Percentiles rank a stretch among this genome's conserved stretches.
Conservation (phyloP, 2,797 vertebrate species). For the Petrocephalus schoutedeni region DNA sequence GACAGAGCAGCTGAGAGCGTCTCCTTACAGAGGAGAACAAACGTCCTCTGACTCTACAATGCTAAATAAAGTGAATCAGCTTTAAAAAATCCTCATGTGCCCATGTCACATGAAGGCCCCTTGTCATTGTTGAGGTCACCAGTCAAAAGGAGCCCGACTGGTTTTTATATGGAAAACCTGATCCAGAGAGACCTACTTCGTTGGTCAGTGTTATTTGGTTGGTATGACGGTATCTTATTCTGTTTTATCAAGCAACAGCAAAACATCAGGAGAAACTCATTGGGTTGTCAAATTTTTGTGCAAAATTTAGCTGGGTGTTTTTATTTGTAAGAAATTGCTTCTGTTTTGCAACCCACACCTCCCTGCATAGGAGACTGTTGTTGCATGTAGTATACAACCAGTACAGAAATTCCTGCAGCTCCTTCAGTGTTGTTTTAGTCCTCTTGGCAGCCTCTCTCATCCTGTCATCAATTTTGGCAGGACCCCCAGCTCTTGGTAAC, state of each 20-base stretch:
- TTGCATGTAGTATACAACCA: too few relatives aligned
- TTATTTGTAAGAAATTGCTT: too few relatives aligned
- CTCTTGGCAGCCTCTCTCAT: too few relatives aligned
- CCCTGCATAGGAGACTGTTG: too few relatives aligned
- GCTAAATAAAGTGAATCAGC: background rate
- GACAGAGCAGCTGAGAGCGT: background rate
- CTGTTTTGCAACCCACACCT: too few relatives aligned
- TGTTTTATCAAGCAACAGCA: background rate
- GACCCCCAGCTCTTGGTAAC: too few relatives aligned
- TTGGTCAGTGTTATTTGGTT: background rate
- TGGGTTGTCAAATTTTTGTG: background rate
- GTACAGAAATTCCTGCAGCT: too few relatives aligned
- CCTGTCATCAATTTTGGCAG: too few relatives aligned
- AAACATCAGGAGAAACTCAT: background rate
- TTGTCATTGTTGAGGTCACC: constrained; percentile 1
- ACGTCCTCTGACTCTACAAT: background rate
- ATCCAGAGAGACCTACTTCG: background rate
- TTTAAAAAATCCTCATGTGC: background rate
- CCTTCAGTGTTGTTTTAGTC: too few relatives aligned
- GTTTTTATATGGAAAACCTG: background rate
- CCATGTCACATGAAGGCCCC: background rate
- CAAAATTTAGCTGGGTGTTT: too few relatives aligned
- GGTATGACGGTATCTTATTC: background rate
- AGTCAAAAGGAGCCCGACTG: background rate
- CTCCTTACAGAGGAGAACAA: background rate